phyloP scores from a whole-genome alignment of 2,113 vertebrate genomes.

The Pelvicachromis taeniatus region DNA sequence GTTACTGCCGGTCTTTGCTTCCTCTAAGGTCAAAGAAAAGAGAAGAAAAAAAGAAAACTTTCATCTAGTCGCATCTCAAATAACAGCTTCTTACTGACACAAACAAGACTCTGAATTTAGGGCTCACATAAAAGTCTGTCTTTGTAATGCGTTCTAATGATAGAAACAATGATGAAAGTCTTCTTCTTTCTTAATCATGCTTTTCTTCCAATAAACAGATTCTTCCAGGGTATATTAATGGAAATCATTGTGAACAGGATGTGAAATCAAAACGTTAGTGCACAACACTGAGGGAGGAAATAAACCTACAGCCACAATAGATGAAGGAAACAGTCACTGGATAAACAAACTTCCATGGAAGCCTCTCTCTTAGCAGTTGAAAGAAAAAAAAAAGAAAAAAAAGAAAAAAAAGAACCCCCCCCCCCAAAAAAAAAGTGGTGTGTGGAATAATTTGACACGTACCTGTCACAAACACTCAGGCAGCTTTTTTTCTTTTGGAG shows the following conservation, averaged over 20 bases:
- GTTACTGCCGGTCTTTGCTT: not conserved
- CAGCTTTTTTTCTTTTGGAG: not conserved
- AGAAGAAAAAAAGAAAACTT: not conserved
- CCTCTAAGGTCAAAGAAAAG: not conserved
- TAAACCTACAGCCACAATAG: not conserved
- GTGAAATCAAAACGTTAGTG: not conserved
- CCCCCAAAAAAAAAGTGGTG: not conserved
- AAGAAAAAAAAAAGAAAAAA: not conserved
- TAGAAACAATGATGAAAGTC: conserved; percentile 6
- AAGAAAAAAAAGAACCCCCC: not conserved
- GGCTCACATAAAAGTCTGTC: conserved; percentile 12
- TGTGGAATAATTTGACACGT: not conserved
- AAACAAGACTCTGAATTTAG: not conserved
- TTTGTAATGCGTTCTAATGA: conserved; percentile 3
- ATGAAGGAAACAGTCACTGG: not conserved
- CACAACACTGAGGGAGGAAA: not conserved
- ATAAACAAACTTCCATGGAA: not conserved
- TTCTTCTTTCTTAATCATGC: not conserved
- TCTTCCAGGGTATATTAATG: not conserved
- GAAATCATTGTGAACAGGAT: not conserved
- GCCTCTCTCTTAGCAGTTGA: not conserved
- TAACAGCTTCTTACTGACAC: not conserved
- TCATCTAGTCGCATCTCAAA: conserved; percentile 19
- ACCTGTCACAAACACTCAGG: not conserved
- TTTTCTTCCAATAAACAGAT: not conserved